Evolutionary conservation across 2,888 invertebrate genomes (phyloP), one percentile per base, ranked within the genome.

Genomic region (Drosophila paranaensis): DNA sequence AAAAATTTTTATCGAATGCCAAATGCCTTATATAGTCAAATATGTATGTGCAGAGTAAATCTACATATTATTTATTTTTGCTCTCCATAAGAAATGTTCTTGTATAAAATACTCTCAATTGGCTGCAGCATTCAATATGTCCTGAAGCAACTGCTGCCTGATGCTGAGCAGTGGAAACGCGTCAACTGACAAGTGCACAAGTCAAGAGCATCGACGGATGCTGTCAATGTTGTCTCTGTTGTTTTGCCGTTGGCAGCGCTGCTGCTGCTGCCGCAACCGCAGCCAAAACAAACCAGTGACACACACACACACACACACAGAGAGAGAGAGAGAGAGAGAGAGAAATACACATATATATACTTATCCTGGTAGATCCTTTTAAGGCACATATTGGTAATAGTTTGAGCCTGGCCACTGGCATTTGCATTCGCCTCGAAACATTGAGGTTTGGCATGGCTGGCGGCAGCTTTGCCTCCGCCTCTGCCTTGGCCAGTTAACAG

Each of bases 221-320:
- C 43, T 69, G 75, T 75, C 71, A 68, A 65, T 75, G 69, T 70
- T 75, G 60, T 61, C 53, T 35, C 48, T 53, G 65, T 63, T 64
- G 60, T 70, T 70, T 54, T 60, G 77, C 65, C 57, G 50, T 56
- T 68, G 64, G 69, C 69, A 61, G 51, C 72, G 51, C 50, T 50
- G 48, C 53, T 48, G 56, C 51, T 71, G 62, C 55, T 30, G 48
- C 48, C 30, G 30, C 30, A 74, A 75, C 84, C 90, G 61, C 90
- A 90, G 75, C 67, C 79, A 77, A 83, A 79, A 77, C 84, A 81
- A 73, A 61, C 63, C 72, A 62, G 46, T 54, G 67, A 53, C 67
- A 58, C 67, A 20, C 55, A 50, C 50, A 13, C 55, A 40, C 39
- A 13, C 0, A 35, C 37, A 39, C 1, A 27, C 25, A 43, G n/a